Evolutionary conservation across 2,113 vertebrate genomes (phyloP).

Genomic region (Beaufortia kweichowensis): DNA sequence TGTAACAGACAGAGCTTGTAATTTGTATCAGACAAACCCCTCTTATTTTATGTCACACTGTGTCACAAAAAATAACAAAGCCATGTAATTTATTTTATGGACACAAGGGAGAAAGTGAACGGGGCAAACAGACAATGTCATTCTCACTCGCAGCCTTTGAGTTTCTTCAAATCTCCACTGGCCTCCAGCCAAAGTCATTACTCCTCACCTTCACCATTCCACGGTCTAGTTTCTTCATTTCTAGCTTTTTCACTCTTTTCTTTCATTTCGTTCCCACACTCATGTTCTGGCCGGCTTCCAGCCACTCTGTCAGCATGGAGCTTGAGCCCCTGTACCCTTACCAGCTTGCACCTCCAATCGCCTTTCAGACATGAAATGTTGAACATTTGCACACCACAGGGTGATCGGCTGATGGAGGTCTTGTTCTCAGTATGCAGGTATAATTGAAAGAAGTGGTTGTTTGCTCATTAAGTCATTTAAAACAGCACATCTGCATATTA

Average conservation of each 20-base stretch:
- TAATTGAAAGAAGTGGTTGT: background rate
- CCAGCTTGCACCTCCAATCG: background rate
- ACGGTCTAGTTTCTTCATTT: conserved; percentile 13
- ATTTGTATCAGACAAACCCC: conserved; percentile 11
- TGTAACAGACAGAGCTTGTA: background rate
- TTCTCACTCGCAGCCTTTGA: background rate
- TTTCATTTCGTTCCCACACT: conserved; percentile 14
- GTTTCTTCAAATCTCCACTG: background rate
- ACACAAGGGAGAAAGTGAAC: background rate
- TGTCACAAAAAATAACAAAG: background rate
- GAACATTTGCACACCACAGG: background rate
- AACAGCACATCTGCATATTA: background rate
- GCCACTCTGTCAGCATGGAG: background rate
- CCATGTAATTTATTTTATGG: background rate
- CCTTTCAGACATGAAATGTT: background rate
- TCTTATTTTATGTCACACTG: background rate
- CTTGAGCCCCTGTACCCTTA: background rate
- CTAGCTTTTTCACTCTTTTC: conserved; percentile 3
- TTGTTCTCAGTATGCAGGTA: no score
- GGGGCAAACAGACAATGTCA: background rate
- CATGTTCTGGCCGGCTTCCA: conserved; percentile 45
- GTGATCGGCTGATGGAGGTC: background rate
- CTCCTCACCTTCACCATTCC: conserved; percentile 51
- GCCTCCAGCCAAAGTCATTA: conserved; percentile 65
- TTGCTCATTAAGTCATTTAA: background rate